Conservation (phyloP, 2,888 invertebrate genomes). For the Leptura quadrifasciata region DNA sequence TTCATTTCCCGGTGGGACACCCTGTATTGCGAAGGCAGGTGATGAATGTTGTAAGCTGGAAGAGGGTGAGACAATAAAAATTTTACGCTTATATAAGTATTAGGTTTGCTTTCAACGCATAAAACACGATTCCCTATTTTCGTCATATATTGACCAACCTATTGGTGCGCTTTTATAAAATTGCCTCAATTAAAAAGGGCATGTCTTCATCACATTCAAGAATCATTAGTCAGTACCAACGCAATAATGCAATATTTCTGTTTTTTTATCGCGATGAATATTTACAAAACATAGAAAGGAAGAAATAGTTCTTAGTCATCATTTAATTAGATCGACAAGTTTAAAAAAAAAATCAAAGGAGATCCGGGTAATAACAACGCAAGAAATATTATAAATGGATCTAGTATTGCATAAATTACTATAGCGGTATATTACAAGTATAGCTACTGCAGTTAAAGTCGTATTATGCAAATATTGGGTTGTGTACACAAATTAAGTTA, state of each 20-base stretch:
- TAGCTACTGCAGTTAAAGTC: not conserved
- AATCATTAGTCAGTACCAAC: not conserved
- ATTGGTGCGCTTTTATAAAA: not conserved
- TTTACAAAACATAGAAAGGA: not conserved
- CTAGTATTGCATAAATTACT: constrained; percentile 3
- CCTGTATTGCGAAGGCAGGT: too few species aligned
- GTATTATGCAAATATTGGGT: not conserved
- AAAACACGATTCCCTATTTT: too few species aligned
- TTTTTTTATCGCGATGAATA: not conserved
- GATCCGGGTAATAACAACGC: not conserved
- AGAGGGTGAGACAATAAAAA: too few species aligned
- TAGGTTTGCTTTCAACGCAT: too few species aligned
- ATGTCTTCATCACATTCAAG: constrained; percentile 4
- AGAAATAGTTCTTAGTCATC: not conserved
- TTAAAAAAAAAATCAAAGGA: not conserved
- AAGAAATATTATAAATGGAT: not conserved
- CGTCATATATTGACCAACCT: too few species aligned
- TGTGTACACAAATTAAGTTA: not conserved
- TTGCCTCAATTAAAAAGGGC: not conserved
- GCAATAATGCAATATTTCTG: not conserved
- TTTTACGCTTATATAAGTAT: too few species aligned
- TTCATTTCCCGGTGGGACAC: too few species aligned
- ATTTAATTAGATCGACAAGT: constrained; percentile 3
- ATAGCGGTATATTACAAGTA: not conserved
- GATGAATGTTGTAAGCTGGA: too few species aligned